Evolutionary conservation across 2,888 invertebrate species (phyloP).

Genomic region (Laothoe populi): DNA sequence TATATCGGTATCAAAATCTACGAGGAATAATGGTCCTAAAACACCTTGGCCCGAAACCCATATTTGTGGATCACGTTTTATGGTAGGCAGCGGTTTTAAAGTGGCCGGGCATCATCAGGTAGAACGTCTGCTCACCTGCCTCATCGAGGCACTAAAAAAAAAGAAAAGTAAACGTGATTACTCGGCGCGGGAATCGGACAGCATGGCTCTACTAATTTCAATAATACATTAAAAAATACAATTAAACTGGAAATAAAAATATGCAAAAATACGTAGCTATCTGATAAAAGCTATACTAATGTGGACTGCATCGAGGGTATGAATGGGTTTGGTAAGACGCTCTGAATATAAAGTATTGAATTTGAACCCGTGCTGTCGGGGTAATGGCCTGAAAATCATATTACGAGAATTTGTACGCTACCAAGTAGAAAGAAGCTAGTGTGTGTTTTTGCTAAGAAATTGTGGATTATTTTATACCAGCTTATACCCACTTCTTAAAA

Average conservation of each 20-base stretch:
- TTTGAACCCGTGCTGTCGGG: conserved; percentile 43
- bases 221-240: neutral
- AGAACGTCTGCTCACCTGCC: too few relatives aligned
- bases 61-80: too few relatives aligned
- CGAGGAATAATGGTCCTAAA: too few relatives aligned
- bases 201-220: too few relatives aligned
- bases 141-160: too few relatives aligned
- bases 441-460: conserved; percentile 1
- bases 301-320: conserved; percentile 48
- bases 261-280: conserved; percentile 34
- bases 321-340: conserved; percentile 48
- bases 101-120: too few relatives aligned
- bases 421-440: neutral
- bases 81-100: too few relatives aligned
- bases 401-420: conserved; percentile 30
- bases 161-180: too few relatives aligned
- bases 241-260: neutral
- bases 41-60: too few relatives aligned
- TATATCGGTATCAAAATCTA: too few relatives aligned
- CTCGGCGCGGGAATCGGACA: too few relatives aligned
- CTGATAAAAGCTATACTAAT: conserved; percentile 47
- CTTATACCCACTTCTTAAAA: too few relatives aligned
- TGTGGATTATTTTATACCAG: neutral
- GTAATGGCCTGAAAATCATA: conserved; percentile 45
- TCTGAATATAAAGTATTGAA: conserved; percentile 56